Conservation (phyloP, 2,113 vertebrate species). For the Alosa alosa region DNA sequence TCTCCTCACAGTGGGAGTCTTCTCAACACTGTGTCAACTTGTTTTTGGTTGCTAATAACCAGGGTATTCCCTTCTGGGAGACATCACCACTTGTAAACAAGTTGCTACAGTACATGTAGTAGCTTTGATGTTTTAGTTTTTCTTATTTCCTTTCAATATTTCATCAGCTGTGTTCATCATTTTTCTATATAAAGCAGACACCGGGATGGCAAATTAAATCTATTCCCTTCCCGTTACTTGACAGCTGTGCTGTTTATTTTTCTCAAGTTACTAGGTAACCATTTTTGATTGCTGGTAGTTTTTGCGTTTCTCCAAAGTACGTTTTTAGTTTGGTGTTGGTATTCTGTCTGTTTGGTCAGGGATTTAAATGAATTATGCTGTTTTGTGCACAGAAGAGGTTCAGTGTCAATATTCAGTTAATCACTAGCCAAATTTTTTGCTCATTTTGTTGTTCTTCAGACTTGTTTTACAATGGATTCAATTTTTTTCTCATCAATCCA, state of each 20-base stretch:
- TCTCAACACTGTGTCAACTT: conserved; percentile 30
- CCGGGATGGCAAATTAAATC: conserved; percentile 4
- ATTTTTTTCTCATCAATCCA: too few relatives aligned
- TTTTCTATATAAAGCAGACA: conserved; percentile 27
- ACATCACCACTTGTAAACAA: conserved; percentile 64
- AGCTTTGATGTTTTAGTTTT: conserved; percentile 62
- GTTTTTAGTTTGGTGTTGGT: neutral
- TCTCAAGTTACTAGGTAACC: neutral
- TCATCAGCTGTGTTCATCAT: conserved; percentile 52
- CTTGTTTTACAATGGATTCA: neutral
- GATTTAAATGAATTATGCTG: neutral
- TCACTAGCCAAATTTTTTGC: neutral
- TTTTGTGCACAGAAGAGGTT: neutral
- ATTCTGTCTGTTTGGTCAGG: neutral
- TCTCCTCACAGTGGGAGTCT: conserved; percentile 13
- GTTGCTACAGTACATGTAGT: conserved; percentile 59
- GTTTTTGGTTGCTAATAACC: conserved; percentile 44
- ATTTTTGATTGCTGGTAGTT: conserved; percentile 34
- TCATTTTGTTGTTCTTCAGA: neutral
- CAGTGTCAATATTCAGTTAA: neutral
- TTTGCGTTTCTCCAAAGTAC: neutral
- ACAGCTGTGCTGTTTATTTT: conserved; percentile 10
- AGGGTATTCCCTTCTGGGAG: conserved; percentile 60
- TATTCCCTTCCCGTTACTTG: neutral
- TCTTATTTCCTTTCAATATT: conserved; percentile 63